Conservation (phyloP, 2,888 invertebrate species). For the Pharmacophagus antenor region DNA sequence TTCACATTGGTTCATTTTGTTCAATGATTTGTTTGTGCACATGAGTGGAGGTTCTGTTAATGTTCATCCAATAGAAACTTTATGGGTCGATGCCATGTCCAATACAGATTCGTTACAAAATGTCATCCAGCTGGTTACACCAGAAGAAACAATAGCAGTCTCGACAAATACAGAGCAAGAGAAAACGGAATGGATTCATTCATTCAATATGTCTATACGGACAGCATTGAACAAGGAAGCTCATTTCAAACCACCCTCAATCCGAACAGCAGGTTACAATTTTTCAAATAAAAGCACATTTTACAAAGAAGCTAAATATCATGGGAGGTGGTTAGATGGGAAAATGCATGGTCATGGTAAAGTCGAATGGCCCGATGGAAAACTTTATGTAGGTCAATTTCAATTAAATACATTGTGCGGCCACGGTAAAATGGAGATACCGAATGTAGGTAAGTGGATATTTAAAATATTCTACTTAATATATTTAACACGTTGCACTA, state of each 20-base stretch:
- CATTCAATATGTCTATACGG: conserved; percentile 87
- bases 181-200: conserved; percentile 90
- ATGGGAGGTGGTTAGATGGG: conserved; percentile 90
- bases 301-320: conserved; percentile 89
- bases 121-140: conserved; percentile 86
- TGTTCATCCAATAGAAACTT: conserved; percentile 84
- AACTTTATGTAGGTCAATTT: conserved; percentile 90
- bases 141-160: conserved; percentile 88
- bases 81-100: conserved; percentile 90
- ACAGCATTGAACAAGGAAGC: conserved; percentile 82
- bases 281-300: conserved; percentile 85
- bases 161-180: conserved; percentile 84
- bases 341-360: conserved; percentile 92
- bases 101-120: conserved; percentile 84
- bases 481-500: not conserved
- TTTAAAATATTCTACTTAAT: not conserved
- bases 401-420: conserved; percentile 87
- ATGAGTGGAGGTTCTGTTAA: conserved; percentile 84
- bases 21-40: conserved; percentile 91
- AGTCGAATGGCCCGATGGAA: conserved; percentile 90
- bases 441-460: conserved; percentile 75
- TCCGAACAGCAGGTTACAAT: conserved; percentile 86
- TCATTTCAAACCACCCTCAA: conserved; percentile 84
- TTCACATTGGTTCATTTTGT: conserved; percentile 89
- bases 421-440: conserved; percentile 85